Conservation (phyloP, 2,797 vertebrate genomes). For the Gymnodraco acuticeps region DNA sequence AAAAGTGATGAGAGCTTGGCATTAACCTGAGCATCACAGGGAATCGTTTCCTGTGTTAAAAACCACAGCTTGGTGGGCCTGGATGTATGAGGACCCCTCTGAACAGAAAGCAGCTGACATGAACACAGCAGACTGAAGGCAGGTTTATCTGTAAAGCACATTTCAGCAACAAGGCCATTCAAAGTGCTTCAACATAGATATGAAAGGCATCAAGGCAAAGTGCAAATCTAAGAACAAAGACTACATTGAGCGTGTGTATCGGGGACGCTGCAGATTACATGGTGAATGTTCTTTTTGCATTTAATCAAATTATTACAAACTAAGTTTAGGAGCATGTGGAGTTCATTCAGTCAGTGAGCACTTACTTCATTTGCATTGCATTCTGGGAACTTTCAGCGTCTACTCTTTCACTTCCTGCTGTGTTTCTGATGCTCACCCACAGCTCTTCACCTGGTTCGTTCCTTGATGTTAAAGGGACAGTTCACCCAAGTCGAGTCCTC, state of each 20-base stretch:
- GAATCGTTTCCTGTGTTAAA: neutral
- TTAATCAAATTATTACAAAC: neutral
- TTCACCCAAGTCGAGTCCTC: conserved; percentile 4
- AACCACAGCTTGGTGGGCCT: neutral
- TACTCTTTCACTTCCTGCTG: neutral
- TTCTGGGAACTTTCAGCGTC: conserved; percentile 1
- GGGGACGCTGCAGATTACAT: neutral
- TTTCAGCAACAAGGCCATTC: too few relatives aligned
- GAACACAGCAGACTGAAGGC: too few relatives aligned
- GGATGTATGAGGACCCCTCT: too few relatives aligned
- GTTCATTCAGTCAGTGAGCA: neutral
- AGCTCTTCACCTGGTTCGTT: neutral
- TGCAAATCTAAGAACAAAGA: too few relatives aligned
- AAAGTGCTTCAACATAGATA: too few relatives aligned
- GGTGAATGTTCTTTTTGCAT: neutral
- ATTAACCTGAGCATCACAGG: neutral
- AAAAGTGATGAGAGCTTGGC: neutral
- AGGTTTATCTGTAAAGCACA: too few relatives aligned
- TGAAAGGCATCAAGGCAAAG: too few relatives aligned
- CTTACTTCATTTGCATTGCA: conserved; percentile 7
- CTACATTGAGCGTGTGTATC: too few relatives aligned
- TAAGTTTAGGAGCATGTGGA: neutral
- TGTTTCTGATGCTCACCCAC: conserved; percentile 7
- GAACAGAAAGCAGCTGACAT: too few relatives aligned
- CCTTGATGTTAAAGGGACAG: neutral